These are phyloP conservation scores for Danio jaintianensis DNA, from an alignment of 2,797 vertebrate genomes.

Conservation along the genomic window DNA sequence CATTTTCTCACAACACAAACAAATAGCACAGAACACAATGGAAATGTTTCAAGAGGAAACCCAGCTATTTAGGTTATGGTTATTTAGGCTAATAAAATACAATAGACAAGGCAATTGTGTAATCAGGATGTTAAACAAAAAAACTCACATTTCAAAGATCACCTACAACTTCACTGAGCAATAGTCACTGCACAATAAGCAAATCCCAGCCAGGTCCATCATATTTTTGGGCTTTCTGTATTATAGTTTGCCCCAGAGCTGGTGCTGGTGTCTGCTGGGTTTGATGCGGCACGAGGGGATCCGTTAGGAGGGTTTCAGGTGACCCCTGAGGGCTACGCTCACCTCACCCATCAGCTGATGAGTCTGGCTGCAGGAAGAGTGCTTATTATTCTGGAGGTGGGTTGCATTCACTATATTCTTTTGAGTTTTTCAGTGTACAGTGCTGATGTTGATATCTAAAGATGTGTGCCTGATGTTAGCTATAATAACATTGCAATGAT, in stretches of 20 bases:
- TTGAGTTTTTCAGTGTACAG: background rate
- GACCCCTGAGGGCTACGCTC: conserved; percentile 88
- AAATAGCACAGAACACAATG: no score
- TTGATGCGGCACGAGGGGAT: conserved; percentile 89
- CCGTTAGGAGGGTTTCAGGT: conserved; percentile 87
- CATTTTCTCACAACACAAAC: no score
- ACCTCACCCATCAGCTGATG: conserved; percentile 88
- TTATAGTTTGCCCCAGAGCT: conserved; percentile 87
- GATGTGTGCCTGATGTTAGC: background rate
- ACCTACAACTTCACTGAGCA: no score
- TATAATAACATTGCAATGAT: background rate
- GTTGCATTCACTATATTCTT: background rate
- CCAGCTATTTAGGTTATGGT: no score
- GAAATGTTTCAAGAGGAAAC: no score
- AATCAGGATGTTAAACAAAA: no score
- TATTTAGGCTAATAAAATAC: no score
- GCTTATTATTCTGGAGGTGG: conserved; percentile 87
- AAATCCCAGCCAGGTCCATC: no score
- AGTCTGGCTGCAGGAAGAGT: conserved; percentile 85
- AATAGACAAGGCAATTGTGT: no score
- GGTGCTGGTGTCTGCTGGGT: conserved; percentile 91
- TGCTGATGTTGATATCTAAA: background rate
- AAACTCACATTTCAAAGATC: no score
- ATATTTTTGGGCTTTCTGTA: background rate
- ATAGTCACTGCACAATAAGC: no score